A percentile compares a stretch with the other conserved stretches of the same genome.
Evolutionary conservation across 2,797 vertebrate genomes (phyloP).

Genomic region (Chelidonichthys spinosus): DNA sequence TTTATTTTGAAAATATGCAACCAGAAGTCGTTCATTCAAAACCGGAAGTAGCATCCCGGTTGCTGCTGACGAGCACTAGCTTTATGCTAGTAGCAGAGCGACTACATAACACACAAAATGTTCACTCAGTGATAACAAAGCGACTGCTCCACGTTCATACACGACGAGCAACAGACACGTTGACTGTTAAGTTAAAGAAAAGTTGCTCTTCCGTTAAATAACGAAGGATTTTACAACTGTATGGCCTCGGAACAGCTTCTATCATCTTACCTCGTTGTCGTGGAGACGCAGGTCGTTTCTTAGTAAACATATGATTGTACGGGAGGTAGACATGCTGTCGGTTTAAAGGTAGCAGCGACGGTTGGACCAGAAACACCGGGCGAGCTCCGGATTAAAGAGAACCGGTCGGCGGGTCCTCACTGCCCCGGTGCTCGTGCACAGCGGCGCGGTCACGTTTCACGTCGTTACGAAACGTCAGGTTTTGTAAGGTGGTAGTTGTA

Average conservation of each 20-base stretch:
- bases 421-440: background rate
- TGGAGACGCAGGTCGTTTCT: slow-evolving; percentile 84
- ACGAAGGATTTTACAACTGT: background rate
- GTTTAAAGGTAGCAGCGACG: background rate
- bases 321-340: slow-evolving; percentile 64
- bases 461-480: slow-evolving; percentile 64
- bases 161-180: no score
- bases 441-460: slow-evolving; percentile 52
- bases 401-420: background rate
- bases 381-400: fast-evolving
- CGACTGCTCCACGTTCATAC: fast-evolving
- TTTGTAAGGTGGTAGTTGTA: slow-evolving; percentile 58
- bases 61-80: background rate
- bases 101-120: background rate
- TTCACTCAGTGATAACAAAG: fast-evolving
- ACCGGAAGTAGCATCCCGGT: slow-evolving; percentile 9
- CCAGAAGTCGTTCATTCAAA: background rate
- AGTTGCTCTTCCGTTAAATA: background rate
- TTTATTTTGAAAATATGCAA: slow-evolving; percentile 32
- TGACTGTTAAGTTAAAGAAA: background rate
- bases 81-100: background rate
- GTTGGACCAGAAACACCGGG: background rate
- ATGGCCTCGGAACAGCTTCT: background rate
- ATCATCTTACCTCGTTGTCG: slow-evolving; percentile 83
- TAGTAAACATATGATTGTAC: slow-evolving; percentile 80